Conservation (phyloP, 2,797 vertebrate genomes). For the Eleutherodactylus coqui region DNA sequence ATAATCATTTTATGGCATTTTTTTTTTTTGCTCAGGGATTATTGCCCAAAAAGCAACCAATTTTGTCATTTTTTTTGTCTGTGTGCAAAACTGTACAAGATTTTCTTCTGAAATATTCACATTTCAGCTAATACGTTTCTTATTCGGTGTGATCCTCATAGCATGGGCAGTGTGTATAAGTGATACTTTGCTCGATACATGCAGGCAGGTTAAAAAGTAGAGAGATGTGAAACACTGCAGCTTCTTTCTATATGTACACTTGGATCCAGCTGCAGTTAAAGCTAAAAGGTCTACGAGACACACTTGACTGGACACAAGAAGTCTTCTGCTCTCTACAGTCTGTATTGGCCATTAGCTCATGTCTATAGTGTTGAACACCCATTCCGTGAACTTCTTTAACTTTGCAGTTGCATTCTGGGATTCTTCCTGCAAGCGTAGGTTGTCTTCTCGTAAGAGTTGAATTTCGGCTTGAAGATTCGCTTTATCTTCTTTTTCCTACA, state of each 20-base stretch:
- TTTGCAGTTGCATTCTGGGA: conserved; percentile 94
- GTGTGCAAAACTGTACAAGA: conserved; percentile 53
- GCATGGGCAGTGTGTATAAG: conserved; percentile 72
- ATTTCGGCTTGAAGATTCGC: conserved; percentile 90
- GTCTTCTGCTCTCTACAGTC: conserved; percentile 18
- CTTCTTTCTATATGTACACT: conserved; percentile 33
- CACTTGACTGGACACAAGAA: conserved; percentile 13
- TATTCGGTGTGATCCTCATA: conserved; percentile 69
- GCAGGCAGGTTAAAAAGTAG: conserved; percentile 66
- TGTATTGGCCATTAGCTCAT: conserved; percentile 82
- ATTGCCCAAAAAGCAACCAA: conserved; percentile 31
- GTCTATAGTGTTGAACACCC: conserved; percentile 99
- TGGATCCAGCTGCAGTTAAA: conserved; percentile 67
- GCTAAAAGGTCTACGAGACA: conserved; percentile 58
- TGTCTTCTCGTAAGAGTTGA: conserved; percentile 92
- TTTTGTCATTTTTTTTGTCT: conserved; percentile 12
- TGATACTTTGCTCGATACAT: conserved; percentile 71
- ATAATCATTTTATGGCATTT: conserved; percentile 1
- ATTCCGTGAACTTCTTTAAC: conserved; percentile 97
- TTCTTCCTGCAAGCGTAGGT: conserved; percentile 93
- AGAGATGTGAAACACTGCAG: background rate
- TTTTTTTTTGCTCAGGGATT: background rate
- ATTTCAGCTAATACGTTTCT: conserved; percentile 79
- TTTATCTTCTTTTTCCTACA: conserved; percentile 93
- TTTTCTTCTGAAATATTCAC: conserved; percentile 76